Conservation (phyloP, 2,888 invertebrate genomes). For the Nebria brevicollis region DNA sequence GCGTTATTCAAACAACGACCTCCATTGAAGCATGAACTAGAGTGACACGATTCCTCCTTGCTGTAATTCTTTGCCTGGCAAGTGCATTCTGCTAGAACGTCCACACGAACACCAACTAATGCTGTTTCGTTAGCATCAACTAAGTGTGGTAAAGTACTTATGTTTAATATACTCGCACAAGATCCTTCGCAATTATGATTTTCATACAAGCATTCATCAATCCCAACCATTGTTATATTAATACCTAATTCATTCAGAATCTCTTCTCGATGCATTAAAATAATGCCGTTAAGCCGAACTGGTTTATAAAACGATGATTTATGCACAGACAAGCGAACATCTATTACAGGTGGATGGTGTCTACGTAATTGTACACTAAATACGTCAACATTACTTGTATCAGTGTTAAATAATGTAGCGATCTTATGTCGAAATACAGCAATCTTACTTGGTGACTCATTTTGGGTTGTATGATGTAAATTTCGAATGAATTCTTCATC, state of each 20-base stretch:
- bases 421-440: conserved; percentile 91
- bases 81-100: conserved; percentile 91
- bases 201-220: conserved; percentile 95
- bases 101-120: conserved; percentile 94
- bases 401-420: conserved; percentile 84
- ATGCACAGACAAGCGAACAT: conserved; percentile 93
- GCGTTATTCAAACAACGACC: conserved; percentile 94
- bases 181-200: conserved; percentile 96
- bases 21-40: conserved; percentile 93
- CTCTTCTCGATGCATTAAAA: conserved; percentile 92
- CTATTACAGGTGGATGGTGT: conserved; percentile 88
- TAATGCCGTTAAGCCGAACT: conserved; percentile 92
- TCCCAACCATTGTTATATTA: conserved; percentile 97
- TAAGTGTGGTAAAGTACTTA: conserved; percentile 90
- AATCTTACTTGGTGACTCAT: conserved; percentile 85
- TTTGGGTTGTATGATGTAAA: conserved; percentile 91
- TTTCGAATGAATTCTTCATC: conserved; percentile 97
- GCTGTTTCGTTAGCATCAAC: conserved; percentile 98
- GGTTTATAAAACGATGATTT: conserved; percentile 96
- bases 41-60: conserved; percentile 88
- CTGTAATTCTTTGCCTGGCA: conserved; percentile 94
- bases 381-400: conserved; percentile 91
- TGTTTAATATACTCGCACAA: conserved; percentile 92
- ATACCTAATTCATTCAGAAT: conserved; percentile 93
- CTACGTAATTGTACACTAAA: conserved; percentile 93